Conservation (phyloP, 2,113 vertebrate species). For the Clarias batrachus region DNA sequence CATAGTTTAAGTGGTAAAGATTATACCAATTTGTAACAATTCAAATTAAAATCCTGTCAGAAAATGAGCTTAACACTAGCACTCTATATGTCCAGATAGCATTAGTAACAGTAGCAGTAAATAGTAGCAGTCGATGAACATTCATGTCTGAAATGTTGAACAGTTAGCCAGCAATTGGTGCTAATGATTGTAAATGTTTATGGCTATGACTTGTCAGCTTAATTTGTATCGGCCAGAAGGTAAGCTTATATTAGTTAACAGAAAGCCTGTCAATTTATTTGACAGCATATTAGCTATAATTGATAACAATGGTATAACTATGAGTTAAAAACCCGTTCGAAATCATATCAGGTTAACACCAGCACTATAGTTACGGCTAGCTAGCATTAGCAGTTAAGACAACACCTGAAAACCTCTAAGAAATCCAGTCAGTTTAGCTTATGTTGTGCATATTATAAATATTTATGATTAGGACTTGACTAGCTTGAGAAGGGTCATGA, state of each 20-base stretch:
- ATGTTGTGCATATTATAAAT: not conserved
- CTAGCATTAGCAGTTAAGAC: not conserved
- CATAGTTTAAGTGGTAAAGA: not conserved
- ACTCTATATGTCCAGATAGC: too few relatives aligned
- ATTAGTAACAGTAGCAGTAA: not conserved
- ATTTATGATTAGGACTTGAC: not conserved
- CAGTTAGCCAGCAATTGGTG: not conserved
- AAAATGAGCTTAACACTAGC: not conserved
- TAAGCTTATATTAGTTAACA: not conserved
- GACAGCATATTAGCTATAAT: too few relatives aligned
- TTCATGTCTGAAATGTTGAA: not conserved
- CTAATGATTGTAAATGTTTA: not conserved
- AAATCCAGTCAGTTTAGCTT: constrained; percentile 4
- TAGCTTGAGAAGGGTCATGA: constrained; percentile 1
- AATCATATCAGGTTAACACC: not conserved
- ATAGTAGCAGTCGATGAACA: not conserved
- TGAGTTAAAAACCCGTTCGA: not conserved
- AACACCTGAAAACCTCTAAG: not conserved
- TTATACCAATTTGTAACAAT: not conserved
- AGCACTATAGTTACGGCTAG: not conserved
- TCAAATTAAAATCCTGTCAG: not conserved
- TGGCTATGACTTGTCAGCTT: not conserved
- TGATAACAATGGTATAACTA: not conserved
- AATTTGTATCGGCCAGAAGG: not conserved
- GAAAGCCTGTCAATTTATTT: too few relatives aligned